Evolutionary conservation across 2,113 vertebrate genomes (phyloP).

Genomic region (Recurvirostra avosetta): DNA sequence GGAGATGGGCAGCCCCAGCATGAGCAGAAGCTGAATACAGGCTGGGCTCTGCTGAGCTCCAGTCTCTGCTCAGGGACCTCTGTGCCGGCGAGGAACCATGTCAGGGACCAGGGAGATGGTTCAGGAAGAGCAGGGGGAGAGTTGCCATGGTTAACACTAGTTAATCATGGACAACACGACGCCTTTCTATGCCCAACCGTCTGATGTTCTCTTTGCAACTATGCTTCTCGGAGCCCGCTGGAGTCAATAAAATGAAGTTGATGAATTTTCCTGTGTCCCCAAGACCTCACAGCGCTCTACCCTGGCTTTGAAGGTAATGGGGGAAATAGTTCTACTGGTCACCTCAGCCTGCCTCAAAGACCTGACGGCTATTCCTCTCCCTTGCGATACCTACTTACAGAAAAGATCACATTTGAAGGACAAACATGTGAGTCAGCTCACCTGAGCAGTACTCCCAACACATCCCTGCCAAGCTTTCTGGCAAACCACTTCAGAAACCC

Average conservation of each 20-base stretch:
- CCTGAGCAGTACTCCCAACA: background rate
- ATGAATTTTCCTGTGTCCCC: background rate
- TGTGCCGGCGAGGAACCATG: background rate
- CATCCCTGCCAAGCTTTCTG: background rate
- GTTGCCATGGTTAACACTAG: background rate
- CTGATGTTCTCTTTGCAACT: background rate
- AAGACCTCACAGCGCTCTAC: background rate
- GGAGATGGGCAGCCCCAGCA: background rate
- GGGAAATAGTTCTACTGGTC: background rate
- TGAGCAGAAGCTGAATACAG: background rate
- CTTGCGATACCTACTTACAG: background rate
- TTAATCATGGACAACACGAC: rapidly evolving
- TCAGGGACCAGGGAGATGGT: background rate
- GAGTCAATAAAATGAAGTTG: background rate
- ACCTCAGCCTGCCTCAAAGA: background rate
- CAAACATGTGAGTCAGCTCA: background rate
- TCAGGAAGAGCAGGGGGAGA: background rate
- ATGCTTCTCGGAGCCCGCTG: background rate
- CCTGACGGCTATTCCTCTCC: background rate
- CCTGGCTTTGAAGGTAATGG: background rate
- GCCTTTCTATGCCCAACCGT: background rate
- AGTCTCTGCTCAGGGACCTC: background rate
- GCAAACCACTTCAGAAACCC: background rate
- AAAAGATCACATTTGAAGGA: background rate
- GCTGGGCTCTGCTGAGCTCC: background rate